Evolutionary conservation across 2,113 vertebrate species (phyloP).

Genomic region (Hucho hucho): DNA sequence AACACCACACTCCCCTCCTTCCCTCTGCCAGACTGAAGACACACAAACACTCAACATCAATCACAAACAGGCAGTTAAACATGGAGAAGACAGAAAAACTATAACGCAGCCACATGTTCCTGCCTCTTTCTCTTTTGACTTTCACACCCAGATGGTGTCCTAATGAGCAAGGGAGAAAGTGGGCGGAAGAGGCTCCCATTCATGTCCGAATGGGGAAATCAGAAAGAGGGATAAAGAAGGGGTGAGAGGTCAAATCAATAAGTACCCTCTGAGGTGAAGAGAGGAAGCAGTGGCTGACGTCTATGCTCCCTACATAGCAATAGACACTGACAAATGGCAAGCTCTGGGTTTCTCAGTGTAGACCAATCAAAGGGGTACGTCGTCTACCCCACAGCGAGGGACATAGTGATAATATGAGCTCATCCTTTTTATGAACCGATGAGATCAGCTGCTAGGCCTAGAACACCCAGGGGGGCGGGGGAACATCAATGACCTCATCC

Average conservation of each 20-base stretch:
- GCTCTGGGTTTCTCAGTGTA: background rate
- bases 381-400: background rate
- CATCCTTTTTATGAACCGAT: background rate
- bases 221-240: slow-evolving; percentile 20
- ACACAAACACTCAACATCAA: no score
- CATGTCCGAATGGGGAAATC: slow-evolving; percentile 25
- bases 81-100: no score
- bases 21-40: background rate
- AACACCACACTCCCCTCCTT: background rate
- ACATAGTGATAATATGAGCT: no score
- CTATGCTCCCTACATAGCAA: background rate
- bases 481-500: background rate
- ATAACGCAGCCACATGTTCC: background rate
- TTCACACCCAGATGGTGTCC: slow-evolving; percentile 25
- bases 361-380: background rate
- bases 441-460: slow-evolving; percentile 18
- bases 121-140: background rate
- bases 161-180: slow-evolving; percentile 24
- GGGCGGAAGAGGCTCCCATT: slow-evolving; percentile 32
- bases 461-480: background rate
- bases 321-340: background rate
- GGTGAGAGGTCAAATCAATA: slow-evolving; percentile 53
- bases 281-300: background rate
- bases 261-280: slow-evolving; percentile 25
- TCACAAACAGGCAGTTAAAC: no score